These are phyloP conservation scores for Papilio polytes DNA, from an alignment of 1,140 invertebrate genomes.

Conservation along the genomic window DNA sequence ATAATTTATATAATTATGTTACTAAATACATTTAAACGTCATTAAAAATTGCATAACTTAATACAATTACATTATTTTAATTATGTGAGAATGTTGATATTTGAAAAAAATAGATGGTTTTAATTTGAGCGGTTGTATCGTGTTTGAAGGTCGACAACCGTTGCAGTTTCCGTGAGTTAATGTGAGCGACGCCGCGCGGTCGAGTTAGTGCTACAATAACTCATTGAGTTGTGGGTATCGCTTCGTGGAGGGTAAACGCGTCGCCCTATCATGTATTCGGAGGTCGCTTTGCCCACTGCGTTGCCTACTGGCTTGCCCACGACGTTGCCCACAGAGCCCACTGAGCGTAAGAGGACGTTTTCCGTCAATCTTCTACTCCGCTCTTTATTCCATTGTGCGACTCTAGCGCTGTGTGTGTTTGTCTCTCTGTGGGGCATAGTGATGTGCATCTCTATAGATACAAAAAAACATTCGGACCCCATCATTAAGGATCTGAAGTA, in stretches of 20 bases:
- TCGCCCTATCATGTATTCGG: constrained; percentile 10
- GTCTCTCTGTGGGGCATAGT: constrained; percentile 21
- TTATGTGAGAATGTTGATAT: too few relatives aligned
- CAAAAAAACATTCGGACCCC: background rate
- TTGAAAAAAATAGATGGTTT: too few relatives aligned
- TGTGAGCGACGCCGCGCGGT: background rate
- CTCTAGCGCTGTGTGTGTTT: background rate
- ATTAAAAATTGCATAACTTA: too few relatives aligned
- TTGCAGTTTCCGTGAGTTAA: background rate
- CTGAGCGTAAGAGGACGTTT: background rate
- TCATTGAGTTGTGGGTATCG: background rate
- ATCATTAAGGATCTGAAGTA: constrained; percentile 25
- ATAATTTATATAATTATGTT: too few relatives aligned
- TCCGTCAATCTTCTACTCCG: constrained; percentile 12
- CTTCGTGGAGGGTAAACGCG: constrained; percentile 5
- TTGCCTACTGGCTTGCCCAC: background rate
- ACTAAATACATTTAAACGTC: too few relatives aligned
- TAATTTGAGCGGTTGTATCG: background rate
- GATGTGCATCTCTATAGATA: constrained; percentile 3
- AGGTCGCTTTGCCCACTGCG: background rate
- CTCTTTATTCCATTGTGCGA: background rate
- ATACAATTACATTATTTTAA: too few relatives aligned
- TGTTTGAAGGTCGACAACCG: background rate
- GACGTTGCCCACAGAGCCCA: background rate
- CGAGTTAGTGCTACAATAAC: background rate